Evolutionary conservation across 2,113 vertebrate genomes (phyloP).

Genomic region (Melospiza melodia): DNA sequence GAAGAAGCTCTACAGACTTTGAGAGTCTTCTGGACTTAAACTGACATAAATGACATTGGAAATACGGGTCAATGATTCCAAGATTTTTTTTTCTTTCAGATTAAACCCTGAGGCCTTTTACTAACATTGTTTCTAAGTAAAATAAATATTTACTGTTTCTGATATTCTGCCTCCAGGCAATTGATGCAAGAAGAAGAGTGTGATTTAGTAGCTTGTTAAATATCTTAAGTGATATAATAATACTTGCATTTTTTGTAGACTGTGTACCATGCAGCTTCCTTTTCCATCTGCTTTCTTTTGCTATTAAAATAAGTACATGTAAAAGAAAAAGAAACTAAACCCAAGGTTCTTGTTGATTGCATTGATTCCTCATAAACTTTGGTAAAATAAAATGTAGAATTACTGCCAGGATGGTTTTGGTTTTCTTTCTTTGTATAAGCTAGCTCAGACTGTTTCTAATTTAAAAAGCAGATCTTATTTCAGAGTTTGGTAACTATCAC

Average conservation of each 20-base stretch:
- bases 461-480: constrained; percentile 64
- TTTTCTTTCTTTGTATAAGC: constrained; percentile 42
- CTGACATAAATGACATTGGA: background rate
- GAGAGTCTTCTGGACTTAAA: background rate
- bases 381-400: constrained; percentile 58
- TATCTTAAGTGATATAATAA: constrained; percentile 43
- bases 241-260: constrained; percentile 31
- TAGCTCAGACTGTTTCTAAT: constrained; percentile 36
- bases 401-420: constrained; percentile 44
- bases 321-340: constrained; percentile 22
- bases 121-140: constrained; percentile 56
- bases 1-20: background rate
- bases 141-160: constrained; percentile 67
- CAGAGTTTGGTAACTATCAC: constrained; percentile 38
- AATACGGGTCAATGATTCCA: background rate
- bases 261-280: background rate
- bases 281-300: constrained; percentile 56
- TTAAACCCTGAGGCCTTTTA: constrained; percentile 22
- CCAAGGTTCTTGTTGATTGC: background rate
- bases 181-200: constrained; percentile 21
- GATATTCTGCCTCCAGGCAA: constrained; percentile 49
- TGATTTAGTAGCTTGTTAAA: constrained; percentile 44
- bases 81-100: background rate
- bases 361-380: constrained; percentile 23
- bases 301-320: background rate